Base-by-base conservation (phyloP, 2,888 invertebrate species). In the Schizotus pectinicornis region DNA sequence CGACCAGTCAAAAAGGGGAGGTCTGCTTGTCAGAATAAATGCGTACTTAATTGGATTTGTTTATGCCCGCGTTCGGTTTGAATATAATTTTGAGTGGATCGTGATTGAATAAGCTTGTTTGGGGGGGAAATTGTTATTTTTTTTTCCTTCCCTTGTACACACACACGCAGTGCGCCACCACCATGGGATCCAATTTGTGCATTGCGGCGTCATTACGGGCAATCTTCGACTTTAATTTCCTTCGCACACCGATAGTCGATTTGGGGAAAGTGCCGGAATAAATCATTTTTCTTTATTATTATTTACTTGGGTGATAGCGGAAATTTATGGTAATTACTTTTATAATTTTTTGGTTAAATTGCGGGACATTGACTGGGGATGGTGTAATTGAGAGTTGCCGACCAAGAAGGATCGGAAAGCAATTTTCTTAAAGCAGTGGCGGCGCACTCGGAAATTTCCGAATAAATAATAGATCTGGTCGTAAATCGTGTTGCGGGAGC, bases 31-130 rank as follows among this genome's bases (percentile, higher is more conserved):
- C 75, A 76, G 74, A 74, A 76, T 76, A 77, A 77, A 78, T 78
- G 76, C 76, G 73, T 69, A 73, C 75, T 77, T 78, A 78, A 78
- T 78, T 78, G 77, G 77, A 77, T 78, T 77, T 77, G 76, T 77
- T 76, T 77, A 76, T 76, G 76, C 75, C 74, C 71, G 75, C 71
- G 77, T 69, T 69, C 66, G 68, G 72, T 70, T 71, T 69, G 73
- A 72, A 74, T 75, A 75, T 75, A 74, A 75, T 75, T 75, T 74
- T 67, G 74, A 75, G 74, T 74, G 74, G 72, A 68, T 72, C 70
- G 74, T 72, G 76, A 77, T 76, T 75, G 76, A 75, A 76, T 75
- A 73, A 74, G 73, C 73, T 72, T 73, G 76, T 74, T 72, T 70
- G 60, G 70, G 72, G 70, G 64, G 62, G 62, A 74, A 74, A 74